Evolutionary conservation across 1,140 invertebrate species (phyloP).

Genomic region (Bombus soroeensis): DNA sequence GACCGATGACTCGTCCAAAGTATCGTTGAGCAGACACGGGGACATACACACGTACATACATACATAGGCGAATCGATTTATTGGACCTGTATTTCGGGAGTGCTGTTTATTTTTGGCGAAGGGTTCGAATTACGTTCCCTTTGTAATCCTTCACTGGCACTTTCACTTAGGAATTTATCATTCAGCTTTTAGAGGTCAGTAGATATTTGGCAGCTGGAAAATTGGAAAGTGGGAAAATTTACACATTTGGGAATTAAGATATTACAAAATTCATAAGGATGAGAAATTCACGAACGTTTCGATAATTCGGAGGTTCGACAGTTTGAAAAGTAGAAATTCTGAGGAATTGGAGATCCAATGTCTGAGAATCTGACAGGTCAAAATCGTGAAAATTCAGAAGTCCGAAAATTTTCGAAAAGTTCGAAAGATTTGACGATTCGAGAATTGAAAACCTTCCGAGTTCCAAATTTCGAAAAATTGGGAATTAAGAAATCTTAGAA

Average conservation of each 20-base stretch:
- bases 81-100: not conserved
- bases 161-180: not conserved
- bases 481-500: too few relatives aligned
- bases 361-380: not conserved
- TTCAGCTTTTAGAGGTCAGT: not conserved
- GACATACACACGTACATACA: too few relatives aligned
- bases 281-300: not conserved
- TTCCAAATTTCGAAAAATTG: not conserved
- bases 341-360: not conserved
- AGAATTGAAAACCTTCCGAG: not conserved
- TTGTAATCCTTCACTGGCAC: not conserved
- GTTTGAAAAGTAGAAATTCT: not conserved
- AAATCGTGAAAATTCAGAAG: fast-evolving
- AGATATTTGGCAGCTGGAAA: too few relatives aligned
- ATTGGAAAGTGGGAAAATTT: too few relatives aligned
- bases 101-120: not conserved
- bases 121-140: not conserved
- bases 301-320: not conserved
- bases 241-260: too few relatives aligned
- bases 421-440: not conserved
- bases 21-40: not conserved
- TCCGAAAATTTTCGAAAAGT: not conserved
- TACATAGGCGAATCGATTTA: not conserved
- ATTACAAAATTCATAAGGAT: too few relatives aligned
- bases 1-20: not conserved